Base-by-base conservation (phyloP, 2,888 invertebrate species). In the Drosophila nr. medialis region DNA sequence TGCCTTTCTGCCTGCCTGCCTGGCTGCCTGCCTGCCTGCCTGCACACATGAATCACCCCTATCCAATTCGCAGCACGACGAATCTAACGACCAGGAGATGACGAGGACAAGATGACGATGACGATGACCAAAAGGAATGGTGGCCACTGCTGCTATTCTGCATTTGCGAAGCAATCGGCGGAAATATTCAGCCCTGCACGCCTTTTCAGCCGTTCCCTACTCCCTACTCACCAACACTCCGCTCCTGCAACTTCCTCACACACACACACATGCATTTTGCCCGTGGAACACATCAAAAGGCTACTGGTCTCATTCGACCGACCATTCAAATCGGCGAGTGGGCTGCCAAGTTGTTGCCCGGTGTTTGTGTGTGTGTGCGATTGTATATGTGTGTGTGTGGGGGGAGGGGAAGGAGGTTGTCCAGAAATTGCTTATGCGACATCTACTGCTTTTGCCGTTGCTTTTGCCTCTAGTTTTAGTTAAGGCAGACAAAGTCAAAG, bases 371-470 rank as follows among this genome's bases (percentile, higher is more conserved):
- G 67, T 62, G 62, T 54, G 61, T 55, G 58, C 49, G 55, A 55
- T 54, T 61, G 64, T 53, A 36, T 61, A 62, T 61, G 61, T 58
- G 53, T 54, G 64, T 36, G 51, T 34, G 18, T 50, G 68, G 64
- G 8, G 24, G 56, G 30, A 6, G 4, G n/a, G 29, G 74, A 68
- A 72, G 74, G 81, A 8, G 45, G 45, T 45, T 8, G 45, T 45
- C 80, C 75, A 84, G 79, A 83, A 86, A 85, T 86, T 82, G 89
- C 86, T 90, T 91, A 91, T 91, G 89, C 89, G 91, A 91, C 91
- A 86, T 90, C 89, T 77, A 88, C 83, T 80, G 81, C 83, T 69
- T 54, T 68, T 58, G 72, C 73, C 72, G 72, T 83, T 80, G 82
- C 73, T 73, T 74, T 83, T 80, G 82, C 88, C 81, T 87, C 77